phyloP scores from a whole-genome alignment of 2,888 invertebrate genomes.

The Xylophagus ater region DNA sequence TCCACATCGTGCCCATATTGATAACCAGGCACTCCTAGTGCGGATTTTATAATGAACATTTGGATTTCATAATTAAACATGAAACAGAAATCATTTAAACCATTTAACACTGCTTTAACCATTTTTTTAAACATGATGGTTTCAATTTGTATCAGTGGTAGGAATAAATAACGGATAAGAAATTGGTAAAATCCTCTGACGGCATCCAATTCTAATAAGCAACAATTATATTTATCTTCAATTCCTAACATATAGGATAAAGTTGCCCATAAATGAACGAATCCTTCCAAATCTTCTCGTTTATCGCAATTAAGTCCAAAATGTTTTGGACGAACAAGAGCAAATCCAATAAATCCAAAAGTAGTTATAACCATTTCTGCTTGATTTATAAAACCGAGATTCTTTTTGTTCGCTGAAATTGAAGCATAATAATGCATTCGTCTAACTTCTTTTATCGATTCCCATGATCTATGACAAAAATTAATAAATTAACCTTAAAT shows the following conservation, averaged over 20 bases:
- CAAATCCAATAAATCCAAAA: constrained; percentile 68
- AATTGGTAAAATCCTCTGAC: constrained; percentile 15
- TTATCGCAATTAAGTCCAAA: constrained; percentile 49
- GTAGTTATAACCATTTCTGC: constrained; percentile 67
- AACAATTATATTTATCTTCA: constrained; percentile 42
- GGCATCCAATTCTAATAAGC: constrained; percentile 14
- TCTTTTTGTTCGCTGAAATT: constrained; percentile 37
- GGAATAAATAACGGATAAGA: constrained; percentile 17
- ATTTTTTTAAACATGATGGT: constrained; percentile 15
- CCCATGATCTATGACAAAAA: constrained; percentile 44
- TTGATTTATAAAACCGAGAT: constrained; percentile 52
- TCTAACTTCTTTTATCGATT: constrained; percentile 50
- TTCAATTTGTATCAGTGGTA: constrained; percentile 18
- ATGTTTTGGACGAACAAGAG: constrained; percentile 46
- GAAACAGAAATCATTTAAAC: constrained; percentile 13
- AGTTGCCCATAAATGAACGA: constrained; percentile 68
- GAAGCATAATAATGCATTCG: constrained; percentile 50
- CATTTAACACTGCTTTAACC: constrained; percentile 15
- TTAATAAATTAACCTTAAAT: neutral
- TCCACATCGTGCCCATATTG: constrained; percentile 15
- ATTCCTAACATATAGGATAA: constrained; percentile 66
- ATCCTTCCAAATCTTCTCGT: constrained; percentile 55
- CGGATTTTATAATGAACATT: constrained; percentile 13
- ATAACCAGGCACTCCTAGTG: constrained; percentile 19
- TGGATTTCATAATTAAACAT: constrained; percentile 15